phyloP scores from a whole-genome alignment of 1,140 invertebrate species.

The Caenorhabditis remanei region DNA sequence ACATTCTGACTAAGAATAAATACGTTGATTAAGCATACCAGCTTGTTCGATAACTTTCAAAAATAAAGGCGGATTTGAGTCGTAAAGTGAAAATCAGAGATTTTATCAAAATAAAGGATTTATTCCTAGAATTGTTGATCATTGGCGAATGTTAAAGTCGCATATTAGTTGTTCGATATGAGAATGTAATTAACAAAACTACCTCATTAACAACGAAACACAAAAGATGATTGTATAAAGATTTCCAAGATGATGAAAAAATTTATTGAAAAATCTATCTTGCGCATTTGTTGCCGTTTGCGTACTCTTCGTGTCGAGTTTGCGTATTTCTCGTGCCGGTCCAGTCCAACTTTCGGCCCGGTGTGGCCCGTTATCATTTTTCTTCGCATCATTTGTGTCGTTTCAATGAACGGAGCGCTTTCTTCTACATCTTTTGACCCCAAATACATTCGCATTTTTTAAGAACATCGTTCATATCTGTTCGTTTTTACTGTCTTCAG shows the following conservation, averaged over 20 bases:
- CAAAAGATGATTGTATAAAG: not conserved
- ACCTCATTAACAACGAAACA: not conserved
- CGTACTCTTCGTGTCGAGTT: not conserved
- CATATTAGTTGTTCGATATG: too few species aligned
- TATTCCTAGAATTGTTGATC: too few species aligned
- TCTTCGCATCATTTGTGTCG: constrained; percentile 14
- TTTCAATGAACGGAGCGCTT: not conserved
- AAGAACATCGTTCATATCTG: not conserved
- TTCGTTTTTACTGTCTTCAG: not conserved
- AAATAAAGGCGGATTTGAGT: too few species aligned
- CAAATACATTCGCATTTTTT: not conserved
- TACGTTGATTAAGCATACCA: too few species aligned
- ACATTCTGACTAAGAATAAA: constrained; percentile 38
- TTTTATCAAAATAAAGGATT: too few species aligned
- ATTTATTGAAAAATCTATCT: not conserved
- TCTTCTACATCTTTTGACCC: not conserved
- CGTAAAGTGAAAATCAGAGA: too few species aligned
- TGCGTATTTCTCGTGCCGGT: not conserved
- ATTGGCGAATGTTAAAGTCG: too few species aligned
- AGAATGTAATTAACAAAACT: not conserved
- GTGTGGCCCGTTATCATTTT: constrained; percentile 27
- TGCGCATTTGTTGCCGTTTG: not conserved
- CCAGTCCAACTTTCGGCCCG: constrained; percentile 23
- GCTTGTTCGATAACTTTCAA: too few species aligned
- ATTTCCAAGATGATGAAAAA: constrained; percentile 1